Evolutionary conservation across 2,113 vertebrate species (phyloP), one percentile per base, ranked within the genome.

Genomic region (Desmodus rotundus): DNA sequence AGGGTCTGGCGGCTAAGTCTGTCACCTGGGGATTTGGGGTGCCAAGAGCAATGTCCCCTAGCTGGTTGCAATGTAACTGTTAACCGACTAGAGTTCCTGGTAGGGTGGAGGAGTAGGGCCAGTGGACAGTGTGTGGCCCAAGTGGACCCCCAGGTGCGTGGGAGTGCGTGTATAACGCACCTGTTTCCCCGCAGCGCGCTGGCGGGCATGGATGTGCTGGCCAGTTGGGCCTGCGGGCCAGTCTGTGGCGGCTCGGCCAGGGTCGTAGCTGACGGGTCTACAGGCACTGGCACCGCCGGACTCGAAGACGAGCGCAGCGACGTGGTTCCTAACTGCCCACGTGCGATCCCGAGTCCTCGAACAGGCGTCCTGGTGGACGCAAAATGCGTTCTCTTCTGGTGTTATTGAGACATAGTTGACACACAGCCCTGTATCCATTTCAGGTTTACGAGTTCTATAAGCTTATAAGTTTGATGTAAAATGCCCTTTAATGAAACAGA

Each of bases 131-230:
- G 1, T 8, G 19, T 0, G 1, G 38, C 36, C 31, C 67, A 1
- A 4, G 36, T 0, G 24, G 24, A 31, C 3, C 33, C 14, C 1
- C 15, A 0, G 13, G 7, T 0, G 17, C 8, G 1, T 0, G 5
- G 38, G 6, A 17, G 14, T 0, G 0, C 2, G 2, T 2, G 1
- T 9, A 2, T 9, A 0, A 0, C 0, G 14, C 16, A 1, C 20
- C 45, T 20, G 5, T 17, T 38, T 61, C 33, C 12, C 36, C 3
- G 4, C 47, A 1, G 0, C 9, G 12, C 63, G 36, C 56, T 8
- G 70, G 7, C 14, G 17, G 20, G 24, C 7, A 1, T 1, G 17
- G 47, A 5, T 38, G 8, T 41, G 47, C 65, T 15, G 47, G 36
- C 24, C 20, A 3, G 3, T 0, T n/a, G 61, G 70, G 9, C 33